These are phyloP conservation scores for Tineola bisselliella DNA, from an alignment of 2,888 invertebrate species.

Conservation along the genomic window DNA sequence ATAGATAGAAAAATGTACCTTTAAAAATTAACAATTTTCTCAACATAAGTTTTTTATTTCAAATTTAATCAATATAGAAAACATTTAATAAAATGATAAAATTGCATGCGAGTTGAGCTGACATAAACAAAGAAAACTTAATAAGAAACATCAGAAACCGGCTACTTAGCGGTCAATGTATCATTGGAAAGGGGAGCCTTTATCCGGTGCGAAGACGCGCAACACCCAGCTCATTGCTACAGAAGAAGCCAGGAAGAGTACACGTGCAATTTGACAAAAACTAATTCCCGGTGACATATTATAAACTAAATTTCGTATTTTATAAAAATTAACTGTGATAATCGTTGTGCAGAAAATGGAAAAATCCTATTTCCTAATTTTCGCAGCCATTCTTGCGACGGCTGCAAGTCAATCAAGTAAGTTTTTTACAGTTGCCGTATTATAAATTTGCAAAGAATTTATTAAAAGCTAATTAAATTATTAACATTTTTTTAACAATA, in stretches of 20 bases:
- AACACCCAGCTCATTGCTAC: background rate
- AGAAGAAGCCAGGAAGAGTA: constrained; percentile 33
- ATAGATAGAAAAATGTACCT: too few relatives aligned
- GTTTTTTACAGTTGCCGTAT: constrained; percentile 32
- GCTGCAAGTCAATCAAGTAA: constrained; percentile 52
- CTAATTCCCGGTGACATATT: constrained; percentile 16
- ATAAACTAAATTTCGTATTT: constrained; percentile 14
- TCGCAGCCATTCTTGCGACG: constrained; percentile 37
- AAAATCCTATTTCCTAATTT: constrained; percentile 38
- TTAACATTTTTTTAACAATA: too few relatives aligned
- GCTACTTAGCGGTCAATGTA: constrained; percentile 27
- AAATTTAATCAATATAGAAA: too few relatives aligned
- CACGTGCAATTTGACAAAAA: constrained; percentile 18
- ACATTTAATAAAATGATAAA: too few relatives aligned
- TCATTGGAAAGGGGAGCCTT: constrained; percentile 31
- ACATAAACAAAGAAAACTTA: background rate
- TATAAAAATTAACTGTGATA: constrained; percentile 16
- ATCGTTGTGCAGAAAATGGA: constrained; percentile 33
- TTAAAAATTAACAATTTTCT: too few relatives aligned
- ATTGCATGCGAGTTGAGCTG: background rate
- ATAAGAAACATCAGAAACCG: constrained; percentile 8
- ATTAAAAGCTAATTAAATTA: too few relatives aligned
- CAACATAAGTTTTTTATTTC: too few relatives aligned
- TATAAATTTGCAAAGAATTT: too few relatives aligned
- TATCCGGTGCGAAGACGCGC: constrained; percentile 17